Evolutionary conservation across 1,140 invertebrate genomes (phyloP), one percentile per base, ranked within the genome.

Genomic region (Drosophila serrata): DNA sequence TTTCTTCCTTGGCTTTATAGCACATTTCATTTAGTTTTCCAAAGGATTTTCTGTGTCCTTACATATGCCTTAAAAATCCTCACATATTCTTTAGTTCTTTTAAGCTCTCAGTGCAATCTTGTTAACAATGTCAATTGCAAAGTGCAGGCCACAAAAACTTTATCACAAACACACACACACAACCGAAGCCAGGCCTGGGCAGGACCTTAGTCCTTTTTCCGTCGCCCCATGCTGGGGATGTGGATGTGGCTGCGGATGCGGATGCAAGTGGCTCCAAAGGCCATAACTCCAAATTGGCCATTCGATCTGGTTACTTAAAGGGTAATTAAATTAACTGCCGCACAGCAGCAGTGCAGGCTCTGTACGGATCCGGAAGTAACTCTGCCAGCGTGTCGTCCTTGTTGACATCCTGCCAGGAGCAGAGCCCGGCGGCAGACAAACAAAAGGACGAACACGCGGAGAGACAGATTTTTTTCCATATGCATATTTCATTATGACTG

Each of bases 291-390:
- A 79, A 84, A 75, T 72, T 84, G 85, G 80, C 68, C 79, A 91
- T 91, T 91, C 84, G 90, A 91, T 91, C 84, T 79, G 90, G 90
- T 91, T 91, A 90, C 90, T 91, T 90, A 91, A 91, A 90, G 75
- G 84, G 90, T 91, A 91, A 91, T 91, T 91, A 91, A 91, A 91
- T 91, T 91, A 91, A 90, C 61, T 82, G 80, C 57, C 65, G 70
- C 73, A 75, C 74, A 77, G 74, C 74, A 75, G 57, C 46, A 63
- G 29, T 61, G 33, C 33, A 29, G 39, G 35, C 53, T n/a, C 45
- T 9, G 49, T 9, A 46, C 29, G 43, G 43, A 24, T 24, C 8
- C 43, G 70, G 56, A 48, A 70, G 64, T 46, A 73, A 64, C 48
- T 62, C 56, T 40, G 75, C 51, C 82, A 73, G 67, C 75, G 42